Base-by-base conservation (phyloP, 2,888 invertebrate species). In the Phengaris arion region DNA sequence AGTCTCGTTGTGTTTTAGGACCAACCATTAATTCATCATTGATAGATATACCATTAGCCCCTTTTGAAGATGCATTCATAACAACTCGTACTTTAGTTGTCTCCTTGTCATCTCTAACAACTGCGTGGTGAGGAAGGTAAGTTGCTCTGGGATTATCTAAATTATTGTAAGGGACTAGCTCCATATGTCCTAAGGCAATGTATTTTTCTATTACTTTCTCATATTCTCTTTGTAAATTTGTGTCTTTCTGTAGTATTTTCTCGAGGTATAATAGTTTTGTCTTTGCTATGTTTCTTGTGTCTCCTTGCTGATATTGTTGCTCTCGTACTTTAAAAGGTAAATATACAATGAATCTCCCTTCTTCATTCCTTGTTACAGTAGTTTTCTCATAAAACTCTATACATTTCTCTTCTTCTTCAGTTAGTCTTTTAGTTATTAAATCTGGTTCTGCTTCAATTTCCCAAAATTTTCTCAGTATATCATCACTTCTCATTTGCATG, bases 1-100 rank as follows among this genome's bases (percentile, higher is more conserved):
- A 70, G 51, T 81, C 79, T 2, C 78, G 76, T 35, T 82, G 80
- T 6, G 81, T 10, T 8, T 59, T 78, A 2, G 80, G 80, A 0
- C 81, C 80, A 12, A 79, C 74, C 6, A 78, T 54, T 8, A 79
- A 69, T 3, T 74, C 70, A 45, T 80, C 79, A 13, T 80, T 81
- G 5, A 79, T 70, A 2, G 79, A 80, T 1, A 76, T 68, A 7
- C 74, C 74, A 45, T 78, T 77, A 6, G 5, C 54, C 15, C 78
- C 77, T 46, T 77, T 76, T 15, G 76, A 69, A 7, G 79, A 80
- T 0, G 77, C 80, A 57, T 81, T 77, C 51, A 77, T 22, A 22
- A 22, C 22, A 22, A 79, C 77, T 45, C 80, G 74, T 2, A 78
- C 72, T 55, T 78, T 78, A 0, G 79, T 79, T 6, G 79, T 79